These are phyloP conservation scores for Crossocerus cetratus DNA, from an alignment of 2,888 invertebrate genomes.

Conservation along the genomic window DNA sequence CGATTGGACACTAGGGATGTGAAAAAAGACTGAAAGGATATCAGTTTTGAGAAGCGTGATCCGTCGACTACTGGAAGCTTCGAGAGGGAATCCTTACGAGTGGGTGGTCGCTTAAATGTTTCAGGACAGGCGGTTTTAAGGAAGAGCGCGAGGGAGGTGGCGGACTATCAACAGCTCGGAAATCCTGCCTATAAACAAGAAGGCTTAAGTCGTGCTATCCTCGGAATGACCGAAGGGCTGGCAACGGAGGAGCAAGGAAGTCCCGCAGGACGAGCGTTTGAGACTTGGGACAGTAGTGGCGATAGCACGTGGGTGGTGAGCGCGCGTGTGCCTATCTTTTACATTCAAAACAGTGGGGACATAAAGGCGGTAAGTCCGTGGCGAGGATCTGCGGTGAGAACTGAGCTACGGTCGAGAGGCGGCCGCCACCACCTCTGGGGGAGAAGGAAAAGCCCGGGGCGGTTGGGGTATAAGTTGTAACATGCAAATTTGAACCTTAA, in stretches of 20 bases:
- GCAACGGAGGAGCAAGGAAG: not conserved
- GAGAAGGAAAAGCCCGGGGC: constrained; percentile 48
- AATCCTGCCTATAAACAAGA: constrained; percentile 72
- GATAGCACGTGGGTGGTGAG: constrained; percentile 1
- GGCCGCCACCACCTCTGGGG: constrained; percentile 26
- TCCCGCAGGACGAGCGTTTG: constrained; percentile 7
- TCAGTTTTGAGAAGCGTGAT: too few species aligned
- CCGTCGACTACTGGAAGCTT: too few species aligned
- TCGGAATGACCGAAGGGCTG: constrained; percentile 69
- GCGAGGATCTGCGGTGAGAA: constrained; percentile 16
- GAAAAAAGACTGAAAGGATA: too few species aligned
- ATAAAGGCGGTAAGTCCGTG: constrained; percentile 59
- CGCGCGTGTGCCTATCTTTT: constrained; percentile 59
- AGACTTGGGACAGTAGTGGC: not conserved
- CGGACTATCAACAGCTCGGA: constrained; percentile 40
- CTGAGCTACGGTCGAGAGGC: constrained; percentile 45
- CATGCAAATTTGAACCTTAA: constrained; percentile 77
- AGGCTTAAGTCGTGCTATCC: constrained; percentile 67
- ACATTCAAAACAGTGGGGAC: constrained; percentile 72
- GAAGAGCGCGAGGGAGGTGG: constrained; percentile 12
- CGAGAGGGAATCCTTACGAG: too few species aligned
- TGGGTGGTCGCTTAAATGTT: too few species aligned
- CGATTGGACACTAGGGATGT: too few species aligned
- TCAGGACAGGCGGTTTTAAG: constrained; percentile 12
- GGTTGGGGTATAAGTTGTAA: constrained; percentile 70